Evolutionary conservation across 2,797 vertebrate species (phyloP), one percentile per base, ranked within the genome.

Genomic region (Cossypha heuglini): DNA sequence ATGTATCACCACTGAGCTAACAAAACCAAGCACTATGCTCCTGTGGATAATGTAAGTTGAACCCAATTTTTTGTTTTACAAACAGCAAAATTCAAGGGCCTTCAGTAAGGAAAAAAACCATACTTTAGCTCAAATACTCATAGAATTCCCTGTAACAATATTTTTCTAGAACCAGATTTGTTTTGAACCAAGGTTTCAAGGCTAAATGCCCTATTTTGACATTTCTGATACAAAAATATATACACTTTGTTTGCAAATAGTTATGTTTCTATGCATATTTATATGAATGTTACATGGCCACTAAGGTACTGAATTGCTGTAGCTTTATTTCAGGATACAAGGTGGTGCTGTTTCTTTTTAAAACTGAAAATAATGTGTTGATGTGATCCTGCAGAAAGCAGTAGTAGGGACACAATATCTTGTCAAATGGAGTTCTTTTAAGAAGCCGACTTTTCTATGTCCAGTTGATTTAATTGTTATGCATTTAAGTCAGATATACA

Each of bases 321-420:
- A 97, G 81, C 69, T 95, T 95, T 95, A 87, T 67, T 97, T 97
- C 71, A 96, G 86, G 91, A 97, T 97, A 96, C 97, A 97, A 97
- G 97, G 95, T 97, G 97, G 97, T 97, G 97, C 97, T 98, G 93
- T 97, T 98, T 97, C 96, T 94, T 98, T 96, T 96, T 91, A 68
- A 77, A 98, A 97, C 93, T 66, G 91, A 90, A 96, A 93, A 78
- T 63, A 59, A 29, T 21, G 10, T 75, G 37, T 69, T 91, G 25
- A 69, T 86, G n/a, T 52, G 38, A 85, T 90, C 42, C 51, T 69
- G 28, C 26, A 93, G 43, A 89, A 92, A 89, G 42, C 78, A 88
- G 37, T 29, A 85, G 63, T 29, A 78, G 31, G 38, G 52, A 79
- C 13, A 68, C 6, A 85, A n/a, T 40, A n/a, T 90, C 33, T 92